These are phyloP conservation scores for Gambusia affinis DNA, from an alignment of 2,113 vertebrate species.

Conservation along the genomic window DNA sequence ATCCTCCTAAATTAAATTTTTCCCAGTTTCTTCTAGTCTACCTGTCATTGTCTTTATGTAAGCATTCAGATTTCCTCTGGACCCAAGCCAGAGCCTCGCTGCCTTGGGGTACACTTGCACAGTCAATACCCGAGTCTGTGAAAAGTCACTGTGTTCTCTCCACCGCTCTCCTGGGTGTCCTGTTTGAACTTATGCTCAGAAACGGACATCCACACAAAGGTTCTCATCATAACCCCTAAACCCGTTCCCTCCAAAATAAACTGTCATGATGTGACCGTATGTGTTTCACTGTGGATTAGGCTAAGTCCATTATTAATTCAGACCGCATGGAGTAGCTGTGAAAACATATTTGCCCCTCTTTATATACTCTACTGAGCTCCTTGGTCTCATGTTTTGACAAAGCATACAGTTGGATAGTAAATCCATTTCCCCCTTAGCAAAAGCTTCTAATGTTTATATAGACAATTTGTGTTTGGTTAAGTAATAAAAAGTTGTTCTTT, in stretches of 20 bases:
- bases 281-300: constrained; percentile 54
- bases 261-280: constrained; percentile 49
- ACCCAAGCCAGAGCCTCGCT: constrained; percentile 28
- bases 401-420: constrained; percentile 20
- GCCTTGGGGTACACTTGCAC: constrained; percentile 5
- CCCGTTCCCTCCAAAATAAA: background rate
- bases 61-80: constrained; percentile 25
- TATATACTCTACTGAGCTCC: constrained; percentile 32
- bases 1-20: background rate
- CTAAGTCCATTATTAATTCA: constrained; percentile 67
- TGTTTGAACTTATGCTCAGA: constrained; percentile 29
- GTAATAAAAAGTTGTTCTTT: constrained; percentile 24
- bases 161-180: constrained; percentile 3
- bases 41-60: constrained; percentile 22
- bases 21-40: constrained; percentile 28
- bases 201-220: constrained; percentile 26
- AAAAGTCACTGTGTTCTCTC: constrained; percentile 21
- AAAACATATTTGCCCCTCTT: constrained; percentile 59
- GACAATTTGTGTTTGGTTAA: constrained; percentile 15
- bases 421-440: constrained; percentile 6
- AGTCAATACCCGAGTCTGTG: constrained; percentile 18
- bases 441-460: constrained; percentile 16
- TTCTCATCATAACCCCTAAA: constrained; percentile 29
- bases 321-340: constrained; percentile 48
- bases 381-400: constrained; percentile 3